Percentiles rank a stretch among this genome's conserved stretches.
These are phyloP conservation scores for Folsomia manolachei DNA, from an alignment of 2,888 invertebrate species.

Conservation along the genomic window DNA sequence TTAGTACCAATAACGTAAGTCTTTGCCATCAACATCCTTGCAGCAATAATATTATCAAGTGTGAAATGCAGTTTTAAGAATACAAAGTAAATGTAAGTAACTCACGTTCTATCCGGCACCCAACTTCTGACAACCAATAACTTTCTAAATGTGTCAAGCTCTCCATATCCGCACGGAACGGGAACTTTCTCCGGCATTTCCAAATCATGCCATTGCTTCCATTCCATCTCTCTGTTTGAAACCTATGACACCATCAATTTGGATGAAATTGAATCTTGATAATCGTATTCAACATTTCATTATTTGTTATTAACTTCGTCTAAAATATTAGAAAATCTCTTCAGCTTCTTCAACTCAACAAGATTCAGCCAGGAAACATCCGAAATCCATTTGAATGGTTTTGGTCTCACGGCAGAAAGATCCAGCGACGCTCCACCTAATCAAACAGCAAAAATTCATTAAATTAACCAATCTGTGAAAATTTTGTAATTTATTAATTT, in stretches of 20 bases:
- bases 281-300: too few relatives aligned
- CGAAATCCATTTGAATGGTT: conserved; percentile 91
- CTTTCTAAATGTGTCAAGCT: conserved; percentile 83
- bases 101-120: conserved; percentile 92
- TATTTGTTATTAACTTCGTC: conserved; percentile 65
- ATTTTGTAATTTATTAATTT: too few relatives aligned
- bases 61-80: too few relatives aligned
- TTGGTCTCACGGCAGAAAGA: conserved; percentile 84
- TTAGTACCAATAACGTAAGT: conserved; percentile 80
- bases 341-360: conserved; percentile 84
- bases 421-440: conserved; percentile 84
- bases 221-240: conserved; percentile 78
- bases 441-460: not conserved
- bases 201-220: conserved; percentile 87
- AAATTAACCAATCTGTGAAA: not conserved
- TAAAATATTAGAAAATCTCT: conserved; percentile 74
- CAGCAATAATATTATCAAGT: too few relatives aligned
- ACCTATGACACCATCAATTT: too few relatives aligned
- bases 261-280: too few relatives aligned
- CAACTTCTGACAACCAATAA: conserved; percentile 81
- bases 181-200: conserved; percentile 88
- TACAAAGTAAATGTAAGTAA: too few relatives aligned
- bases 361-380: conserved; percentile 95
- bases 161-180: conserved; percentile 84
- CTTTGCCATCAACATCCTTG: conserved; percentile 89